A percentile compares a stretch with the other conserved stretches of the same genome.
Conservation (phyloP, 2,797 vertebrate species). For the Eleutherodactylus coqui region DNA sequence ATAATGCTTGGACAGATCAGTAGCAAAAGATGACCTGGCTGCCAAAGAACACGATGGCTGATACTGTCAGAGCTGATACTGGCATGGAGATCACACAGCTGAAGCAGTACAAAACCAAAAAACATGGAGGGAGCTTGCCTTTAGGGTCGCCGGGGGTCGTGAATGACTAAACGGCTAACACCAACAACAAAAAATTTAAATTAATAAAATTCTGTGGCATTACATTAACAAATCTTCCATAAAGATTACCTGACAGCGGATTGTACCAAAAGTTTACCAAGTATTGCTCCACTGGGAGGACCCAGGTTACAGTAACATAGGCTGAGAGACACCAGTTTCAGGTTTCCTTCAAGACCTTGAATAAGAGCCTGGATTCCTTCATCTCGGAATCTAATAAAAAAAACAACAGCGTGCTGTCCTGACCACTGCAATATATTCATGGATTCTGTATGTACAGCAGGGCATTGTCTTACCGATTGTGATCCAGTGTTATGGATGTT, state of each 20-base stretch:
- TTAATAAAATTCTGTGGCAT: too few relatives aligned
- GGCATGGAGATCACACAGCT: too few relatives aligned
- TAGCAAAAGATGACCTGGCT: too few relatives aligned
- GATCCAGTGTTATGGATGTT: slow-evolving; percentile 70
- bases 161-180: too few relatives aligned
- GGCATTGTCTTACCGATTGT: slow-evolving; percentile 69
- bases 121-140: too few relatives aligned
- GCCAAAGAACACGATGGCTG: too few relatives aligned
- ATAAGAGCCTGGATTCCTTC: slow-evolving; percentile 68
- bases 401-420: slow-evolving; percentile 32
- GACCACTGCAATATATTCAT: background rate
- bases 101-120: too few relatives aligned
- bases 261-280: slow-evolving; percentile 65
- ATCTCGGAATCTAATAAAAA: slow-evolving; percentile 68
- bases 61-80: too few relatives aligned
- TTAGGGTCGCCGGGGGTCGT: too few relatives aligned
- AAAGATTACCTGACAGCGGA: slow-evolving; percentile 68
- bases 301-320: slow-evolving; percentile 72
- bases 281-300: slow-evolving; percentile 62
- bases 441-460: background rate
- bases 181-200: too few relatives aligned
- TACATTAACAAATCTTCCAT: background rate
- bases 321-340: slow-evolving; percentile 69
- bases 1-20: too few relatives aligned
- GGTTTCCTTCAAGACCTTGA: slow-evolving; percentile 67